phyloP scores from a whole-genome alignment of 2,888 invertebrate genomes.

The Ormyrus pomaceus region DNA sequence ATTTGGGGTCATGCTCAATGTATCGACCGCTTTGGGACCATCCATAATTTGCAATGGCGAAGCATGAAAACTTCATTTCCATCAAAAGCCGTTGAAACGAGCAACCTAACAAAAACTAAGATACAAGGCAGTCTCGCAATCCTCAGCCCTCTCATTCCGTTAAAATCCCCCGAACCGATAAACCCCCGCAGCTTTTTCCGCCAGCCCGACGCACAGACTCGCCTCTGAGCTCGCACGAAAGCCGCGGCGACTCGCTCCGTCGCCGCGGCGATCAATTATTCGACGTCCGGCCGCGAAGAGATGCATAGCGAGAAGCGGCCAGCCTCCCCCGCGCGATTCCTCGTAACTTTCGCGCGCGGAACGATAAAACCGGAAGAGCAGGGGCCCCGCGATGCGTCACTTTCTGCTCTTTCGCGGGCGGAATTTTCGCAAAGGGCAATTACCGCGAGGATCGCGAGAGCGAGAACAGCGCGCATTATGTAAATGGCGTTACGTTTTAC shows the following conservation, averaged over 20 bases:
- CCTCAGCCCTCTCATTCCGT: no score
- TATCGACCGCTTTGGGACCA: no score
- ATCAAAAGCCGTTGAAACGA: no score
- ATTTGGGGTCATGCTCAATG: no score
- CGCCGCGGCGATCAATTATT: neutral
- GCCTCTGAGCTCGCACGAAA: neutral
- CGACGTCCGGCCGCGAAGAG: neutral
- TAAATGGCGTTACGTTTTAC: conserved; percentile 36
- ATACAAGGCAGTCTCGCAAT: no score
- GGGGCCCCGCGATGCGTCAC: conserved; percentile 19
- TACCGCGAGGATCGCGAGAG: neutral
- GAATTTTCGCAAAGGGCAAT: neutral
- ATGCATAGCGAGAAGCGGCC: neutral
- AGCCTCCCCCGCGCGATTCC: neutral
- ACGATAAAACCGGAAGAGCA: conserved; percentile 36
- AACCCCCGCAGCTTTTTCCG: no score
- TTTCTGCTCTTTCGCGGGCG: conserved; percentile 5
- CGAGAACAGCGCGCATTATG: conserved; percentile 33
- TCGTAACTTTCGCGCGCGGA: conserved; percentile 32
- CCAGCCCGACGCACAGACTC: neutral
- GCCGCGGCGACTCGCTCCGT: conserved; percentile 11
- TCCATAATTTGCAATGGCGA: no score
- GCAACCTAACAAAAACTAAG: no score
- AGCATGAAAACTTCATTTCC: no score
- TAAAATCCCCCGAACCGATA: no score